Evolutionary conservation across 2,113 vertebrate genomes (phyloP).

Genomic region (Pimephales promelas): DNA sequence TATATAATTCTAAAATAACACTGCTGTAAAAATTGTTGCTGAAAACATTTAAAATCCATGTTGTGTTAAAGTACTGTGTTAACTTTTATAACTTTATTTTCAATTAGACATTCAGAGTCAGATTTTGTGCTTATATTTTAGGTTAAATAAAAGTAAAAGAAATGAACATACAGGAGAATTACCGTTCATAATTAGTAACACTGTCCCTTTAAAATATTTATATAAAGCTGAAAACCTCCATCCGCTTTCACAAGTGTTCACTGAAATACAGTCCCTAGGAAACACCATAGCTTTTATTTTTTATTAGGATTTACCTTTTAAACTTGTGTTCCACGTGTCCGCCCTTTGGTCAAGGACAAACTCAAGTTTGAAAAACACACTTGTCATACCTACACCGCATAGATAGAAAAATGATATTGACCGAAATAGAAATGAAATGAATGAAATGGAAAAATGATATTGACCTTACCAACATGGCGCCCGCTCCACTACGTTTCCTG

Average conservation of each 20-base stretch:
- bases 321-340: not conserved
- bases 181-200: not conserved
- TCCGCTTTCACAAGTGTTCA: not conserved
- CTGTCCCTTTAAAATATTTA: not conserved
- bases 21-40: not conserved
- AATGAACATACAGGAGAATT: not conserved
- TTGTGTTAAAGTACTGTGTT: too few species aligned
- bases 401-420: not conserved
- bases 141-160: not conserved
- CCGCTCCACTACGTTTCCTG: not conserved
- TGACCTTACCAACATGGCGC: constrained; percentile 23
- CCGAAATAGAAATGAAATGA: too few species aligned
- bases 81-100: too few species aligned
- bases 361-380: not conserved
- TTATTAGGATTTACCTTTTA: not conserved
- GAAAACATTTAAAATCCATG: too few species aligned
- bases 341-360: not conserved
- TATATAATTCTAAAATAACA: not conserved
- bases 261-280: not conserved
- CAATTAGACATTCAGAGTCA: too few species aligned
- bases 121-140: not conserved
- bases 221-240: not conserved
- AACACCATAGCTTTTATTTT: not conserved
- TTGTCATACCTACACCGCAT: not conserved
- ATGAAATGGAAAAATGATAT: not conserved